Base-by-base conservation (phyloP, 2,113 vertebrate species). In the Hypomesus transpacificus region DNA sequence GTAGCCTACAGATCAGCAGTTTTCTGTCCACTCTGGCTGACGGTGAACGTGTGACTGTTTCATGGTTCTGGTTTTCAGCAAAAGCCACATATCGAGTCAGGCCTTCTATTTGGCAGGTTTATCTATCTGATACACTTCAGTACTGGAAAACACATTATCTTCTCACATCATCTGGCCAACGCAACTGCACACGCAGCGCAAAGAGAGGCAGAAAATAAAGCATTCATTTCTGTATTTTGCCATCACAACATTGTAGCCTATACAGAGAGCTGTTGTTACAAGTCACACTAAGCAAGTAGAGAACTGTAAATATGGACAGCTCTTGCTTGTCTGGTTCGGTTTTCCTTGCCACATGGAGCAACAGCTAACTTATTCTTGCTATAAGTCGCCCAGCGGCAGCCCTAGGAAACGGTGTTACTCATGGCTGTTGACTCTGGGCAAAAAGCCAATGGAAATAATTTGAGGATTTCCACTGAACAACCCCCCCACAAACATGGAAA, bases 71-170 rank as follows among this genome's bases (percentile, higher is more conserved):
- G 39, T 46, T 46, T 11, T 0, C 39, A 46, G 39, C 39, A 46
- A 11, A 46, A 46, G 7, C 7, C 39, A 11, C 9, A 11, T 2
- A 46, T 46, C 9, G 39, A 46, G 39, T 46, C 39, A 46, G 39
- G 39, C 39, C 39, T 46, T 46, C 39, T 46, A 11, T 46, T 39
- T 6, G 7, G 34, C 34, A 31, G 28, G n/a, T n/a, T n/a, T n/a
- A n/a, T n/a, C n/a, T n/a, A n/a, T 26, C 51, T 66, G 62, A 34
- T 34, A 34, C 67, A 60, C 67, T 28, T 62, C 16, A 59, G 14
- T 53, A 56, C 76, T 84, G 80, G 73, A 71, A 82, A 86, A 79
- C 18, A 65, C 54, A 77, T 85, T 17, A 79, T 0, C 0, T 53
- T 60, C 8, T 34, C 6, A 34, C 31, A 34, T 69, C 69, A n/a